These are phyloP conservation scores for Onychomys arenicola DNA, from an alignment of 2,797 vertebrate genomes.

Conservation along the genomic window DNA sequence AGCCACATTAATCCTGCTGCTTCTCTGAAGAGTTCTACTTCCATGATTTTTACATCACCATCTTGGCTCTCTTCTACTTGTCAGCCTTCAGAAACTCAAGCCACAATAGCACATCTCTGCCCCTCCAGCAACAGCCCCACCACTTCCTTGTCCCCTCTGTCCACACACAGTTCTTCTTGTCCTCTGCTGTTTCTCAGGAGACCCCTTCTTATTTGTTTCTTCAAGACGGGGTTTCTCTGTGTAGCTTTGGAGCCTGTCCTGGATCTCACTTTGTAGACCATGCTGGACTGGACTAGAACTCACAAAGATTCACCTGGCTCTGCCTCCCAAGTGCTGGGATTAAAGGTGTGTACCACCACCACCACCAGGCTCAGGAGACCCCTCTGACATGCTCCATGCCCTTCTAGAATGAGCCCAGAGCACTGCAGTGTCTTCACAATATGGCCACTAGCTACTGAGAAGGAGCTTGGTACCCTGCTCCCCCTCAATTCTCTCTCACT, in stretches of 20 bases:
- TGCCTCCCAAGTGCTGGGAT: too few relatives aligned
- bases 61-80: neutral
- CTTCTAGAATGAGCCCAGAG: neutral
- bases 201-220: neutral
- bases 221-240: too few relatives aligned
- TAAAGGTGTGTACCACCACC: too few relatives aligned
- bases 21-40: neutral
- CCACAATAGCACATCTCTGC: neutral
- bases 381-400: neutral
- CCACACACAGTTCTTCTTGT: neutral
- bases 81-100: neutral
- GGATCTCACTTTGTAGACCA: too few relatives aligned
- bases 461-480: neutral
- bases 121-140: neutral
- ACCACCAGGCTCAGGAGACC: neutral
- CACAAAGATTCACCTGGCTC: too few relatives aligned
- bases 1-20: neutral
- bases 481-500: neutral
- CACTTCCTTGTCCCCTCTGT: neutral
- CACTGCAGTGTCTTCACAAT: neutral
- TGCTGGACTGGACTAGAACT: too few relatives aligned
- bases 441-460: neutral
- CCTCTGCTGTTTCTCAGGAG: neutral
- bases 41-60: neutral
- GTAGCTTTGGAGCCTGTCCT: too few relatives aligned